Percentiles rank a stretch among this genome's conserved stretches.
phyloP scores from a whole-genome alignment of 2,888 invertebrate genomes.

The Heteropelma amictum region DNA sequence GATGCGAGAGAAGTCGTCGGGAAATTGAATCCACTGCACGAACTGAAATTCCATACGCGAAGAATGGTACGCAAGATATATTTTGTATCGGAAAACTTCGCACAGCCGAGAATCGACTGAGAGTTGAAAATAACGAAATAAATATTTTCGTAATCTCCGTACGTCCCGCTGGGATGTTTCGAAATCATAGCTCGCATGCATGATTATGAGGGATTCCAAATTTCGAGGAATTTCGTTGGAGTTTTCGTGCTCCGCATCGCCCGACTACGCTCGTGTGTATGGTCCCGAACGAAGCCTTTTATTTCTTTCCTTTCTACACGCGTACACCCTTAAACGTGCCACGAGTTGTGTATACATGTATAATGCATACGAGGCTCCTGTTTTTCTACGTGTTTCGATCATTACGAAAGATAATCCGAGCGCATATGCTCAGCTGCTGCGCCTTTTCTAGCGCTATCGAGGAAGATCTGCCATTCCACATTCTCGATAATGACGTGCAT shows the following conservation, averaged over 20 bases:
- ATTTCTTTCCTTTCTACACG: slow-evolving; percentile 18
- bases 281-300: not conserved
- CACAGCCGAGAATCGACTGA: too few relatives aligned
- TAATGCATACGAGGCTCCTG: slow-evolving; percentile 25
- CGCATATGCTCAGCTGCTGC: slow-evolving; percentile 58
- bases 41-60: too few relatives aligned
- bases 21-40: too few relatives aligned
- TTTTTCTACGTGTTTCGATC: slow-evolving; percentile 56
- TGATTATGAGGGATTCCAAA: slow-evolving; percentile 17
- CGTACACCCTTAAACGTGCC: not conserved
- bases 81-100: too few relatives aligned
- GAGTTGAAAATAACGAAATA: too few relatives aligned
- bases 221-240: slow-evolving; percentile 36
- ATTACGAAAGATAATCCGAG: slow-evolving; percentile 56
- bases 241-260: slow-evolving; percentile 24
- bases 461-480: slow-evolving; percentile 58
- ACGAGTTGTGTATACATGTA: slow-evolving; percentile 14
- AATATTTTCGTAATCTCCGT: too few relatives aligned
- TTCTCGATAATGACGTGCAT: slow-evolving; percentile 59
- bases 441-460: slow-evolving; percentile 56
- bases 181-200: not conserved
- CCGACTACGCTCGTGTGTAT: not conserved
- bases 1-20: too few relatives aligned
- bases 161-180: slow-evolving; percentile 3
- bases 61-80: too few relatives aligned